phyloP scores from a whole-genome alignment of 2,888 invertebrate genomes.

The Dinocampus coccinellae region DNA sequence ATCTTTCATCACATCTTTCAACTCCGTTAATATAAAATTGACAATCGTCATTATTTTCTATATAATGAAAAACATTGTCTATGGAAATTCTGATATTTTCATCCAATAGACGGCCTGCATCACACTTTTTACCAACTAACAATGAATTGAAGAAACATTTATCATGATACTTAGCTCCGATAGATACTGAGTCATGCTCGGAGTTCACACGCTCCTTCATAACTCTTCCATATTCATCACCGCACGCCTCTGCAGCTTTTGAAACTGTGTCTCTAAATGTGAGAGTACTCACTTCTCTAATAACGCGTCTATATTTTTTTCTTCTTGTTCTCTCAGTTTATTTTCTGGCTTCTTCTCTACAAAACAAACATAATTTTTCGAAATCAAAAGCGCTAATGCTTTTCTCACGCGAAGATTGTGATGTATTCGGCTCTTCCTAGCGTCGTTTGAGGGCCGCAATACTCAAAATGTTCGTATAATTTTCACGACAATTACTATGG shows the following conservation, averaged over 20 bases:
- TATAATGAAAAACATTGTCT: slow-evolving; percentile 58
- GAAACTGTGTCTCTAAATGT: slow-evolving; percentile 35
- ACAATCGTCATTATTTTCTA: slow-evolving; percentile 34
- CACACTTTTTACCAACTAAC: slow-evolving; percentile 54
- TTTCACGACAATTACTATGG: neutral
- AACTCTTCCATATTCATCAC: slow-evolving; percentile 52
- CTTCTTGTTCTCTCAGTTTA: slow-evolving; percentile 15
- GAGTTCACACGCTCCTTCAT: slow-evolving; percentile 51
- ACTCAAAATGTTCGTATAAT: neutral
- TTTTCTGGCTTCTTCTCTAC: slow-evolving; percentile 10
- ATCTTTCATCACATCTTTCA: slow-evolving; percentile 16
- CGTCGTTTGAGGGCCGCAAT: neutral
- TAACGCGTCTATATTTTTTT: too few relatives aligned
- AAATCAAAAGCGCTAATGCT: neutral
- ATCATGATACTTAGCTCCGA: slow-evolving; percentile 59
- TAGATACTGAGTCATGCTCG: slow-evolving; percentile 54
- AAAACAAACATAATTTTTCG: slow-evolving; percentile 18
- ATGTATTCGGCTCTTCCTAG: neutral
- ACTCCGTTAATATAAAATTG: neutral
- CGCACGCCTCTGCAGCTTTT: slow-evolving; percentile 20
- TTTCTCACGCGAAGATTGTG: neutral
- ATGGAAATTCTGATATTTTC: slow-evolving; percentile 55
- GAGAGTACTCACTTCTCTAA: slow-evolving; percentile 33
- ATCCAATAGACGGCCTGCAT: slow-evolving; percentile 59
- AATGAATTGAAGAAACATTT: slow-evolving; percentile 55